Conservation (phyloP, 2,797 vertebrate genomes). For the Arremon brunneinucha region DNA sequence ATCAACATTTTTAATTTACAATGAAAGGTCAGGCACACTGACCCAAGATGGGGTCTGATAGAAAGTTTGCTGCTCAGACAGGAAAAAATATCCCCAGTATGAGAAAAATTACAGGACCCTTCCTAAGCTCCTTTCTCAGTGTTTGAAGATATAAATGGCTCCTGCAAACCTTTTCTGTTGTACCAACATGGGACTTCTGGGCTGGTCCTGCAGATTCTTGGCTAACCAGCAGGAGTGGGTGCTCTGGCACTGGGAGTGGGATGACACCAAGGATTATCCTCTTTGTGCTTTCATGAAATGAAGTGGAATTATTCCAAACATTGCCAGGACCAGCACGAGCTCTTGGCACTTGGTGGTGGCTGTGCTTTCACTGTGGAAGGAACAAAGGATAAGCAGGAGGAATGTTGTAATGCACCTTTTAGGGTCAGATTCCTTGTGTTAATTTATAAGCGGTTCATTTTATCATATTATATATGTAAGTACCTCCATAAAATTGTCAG, state of each 20-base stretch:
- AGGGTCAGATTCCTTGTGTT: neutral
- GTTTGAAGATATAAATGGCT: neutral
- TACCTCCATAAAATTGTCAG: neutral
- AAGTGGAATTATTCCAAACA: neutral
- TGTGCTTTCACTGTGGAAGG: neutral
- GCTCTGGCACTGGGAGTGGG: neutral
- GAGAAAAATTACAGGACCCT: neutral
- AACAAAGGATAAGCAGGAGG: neutral
- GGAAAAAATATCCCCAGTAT: neutral
- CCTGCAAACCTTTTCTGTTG: neutral
- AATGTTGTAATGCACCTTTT: neutral
- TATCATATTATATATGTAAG: neutral
- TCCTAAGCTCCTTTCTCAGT: neutral
- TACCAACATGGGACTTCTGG: accelerated
- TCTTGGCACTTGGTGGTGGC: neutral
- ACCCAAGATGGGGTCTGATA: neutral
- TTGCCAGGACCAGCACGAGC: neutral
- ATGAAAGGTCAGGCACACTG: neutral
- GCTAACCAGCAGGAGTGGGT: neutral
- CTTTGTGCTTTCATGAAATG: neutral
- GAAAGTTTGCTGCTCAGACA: neutral
- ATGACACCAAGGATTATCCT: neutral
- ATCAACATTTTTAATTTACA: neutral
- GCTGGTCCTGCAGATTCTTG: neutral
- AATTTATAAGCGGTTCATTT: neutral